Evolutionary conservation across 2,113 vertebrate species (phyloP).

Genomic region (Lycocorax pyrrhopterus): DNA sequence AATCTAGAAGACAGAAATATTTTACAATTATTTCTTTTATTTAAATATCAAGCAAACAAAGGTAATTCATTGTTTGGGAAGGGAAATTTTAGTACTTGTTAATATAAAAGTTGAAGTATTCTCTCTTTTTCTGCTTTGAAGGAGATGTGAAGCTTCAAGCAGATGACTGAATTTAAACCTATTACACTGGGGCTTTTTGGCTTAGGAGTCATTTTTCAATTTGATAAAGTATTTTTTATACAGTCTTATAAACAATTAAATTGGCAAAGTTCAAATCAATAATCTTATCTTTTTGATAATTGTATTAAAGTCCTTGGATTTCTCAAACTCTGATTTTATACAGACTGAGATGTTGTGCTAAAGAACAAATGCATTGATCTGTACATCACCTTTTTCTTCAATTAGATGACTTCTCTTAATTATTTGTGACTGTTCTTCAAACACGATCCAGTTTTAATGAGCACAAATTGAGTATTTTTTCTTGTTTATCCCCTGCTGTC

Average conservation of each 20-base stretch:
- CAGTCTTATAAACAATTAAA: background rate
- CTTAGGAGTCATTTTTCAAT: background rate
- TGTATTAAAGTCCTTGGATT: background rate
- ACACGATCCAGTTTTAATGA: background rate
- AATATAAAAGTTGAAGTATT: background rate
- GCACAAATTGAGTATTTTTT: background rate
- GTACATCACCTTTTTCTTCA: background rate
- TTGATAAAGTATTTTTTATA: background rate
- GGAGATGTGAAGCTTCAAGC: background rate
- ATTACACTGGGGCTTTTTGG: fast-evolving
- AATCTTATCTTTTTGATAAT: background rate
- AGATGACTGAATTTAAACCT: background rate
- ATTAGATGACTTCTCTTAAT: background rate
- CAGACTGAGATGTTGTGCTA: background rate
- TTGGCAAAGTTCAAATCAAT: background rate
- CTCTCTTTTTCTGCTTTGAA: background rate
- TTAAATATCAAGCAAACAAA: background rate
- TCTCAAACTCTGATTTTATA: background rate
- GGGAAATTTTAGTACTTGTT: background rate
- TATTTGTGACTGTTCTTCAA: background rate
- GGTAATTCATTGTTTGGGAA: background rate
- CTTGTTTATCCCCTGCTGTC: background rate
- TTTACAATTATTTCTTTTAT: background rate
- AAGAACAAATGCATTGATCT: background rate
- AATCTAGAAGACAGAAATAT: background rate